These are phyloP conservation scores for Ophraella communa DNA, from an alignment of 2,888 invertebrate genomes.

Conservation along the genomic window DNA sequence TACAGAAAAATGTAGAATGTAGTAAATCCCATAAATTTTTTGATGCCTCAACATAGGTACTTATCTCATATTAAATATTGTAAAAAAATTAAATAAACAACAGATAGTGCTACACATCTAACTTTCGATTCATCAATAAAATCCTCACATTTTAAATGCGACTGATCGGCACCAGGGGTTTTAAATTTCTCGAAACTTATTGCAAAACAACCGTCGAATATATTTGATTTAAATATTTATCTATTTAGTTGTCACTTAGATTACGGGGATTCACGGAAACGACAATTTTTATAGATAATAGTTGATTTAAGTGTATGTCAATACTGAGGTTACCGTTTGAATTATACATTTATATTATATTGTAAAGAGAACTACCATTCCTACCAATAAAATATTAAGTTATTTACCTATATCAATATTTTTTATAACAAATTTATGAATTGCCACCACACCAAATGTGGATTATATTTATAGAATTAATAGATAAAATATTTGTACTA, in stretches of 20 bases:
- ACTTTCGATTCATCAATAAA: background rate
- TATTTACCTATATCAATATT: too few relatives aligned
- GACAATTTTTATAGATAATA: background rate
- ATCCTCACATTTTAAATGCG: background rate
- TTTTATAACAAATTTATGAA: too few relatives aligned
- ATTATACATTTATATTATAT: background rate
- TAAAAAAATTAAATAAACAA: background rate
- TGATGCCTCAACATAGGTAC: background rate
- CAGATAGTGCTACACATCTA: background rate
- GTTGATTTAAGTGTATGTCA: background rate
- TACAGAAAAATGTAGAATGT: too few relatives aligned
- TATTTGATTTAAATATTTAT: background rate
- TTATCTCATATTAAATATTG: background rate
- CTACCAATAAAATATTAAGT: background rate
- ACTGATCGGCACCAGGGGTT: background rate
- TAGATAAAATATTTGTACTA: too few relatives aligned
- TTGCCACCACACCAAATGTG: too few relatives aligned
- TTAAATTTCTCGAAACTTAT: background rate
- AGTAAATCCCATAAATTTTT: too few relatives aligned
- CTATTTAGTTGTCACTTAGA: background rate
- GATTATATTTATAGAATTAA: too few relatives aligned
- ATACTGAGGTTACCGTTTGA: background rate
- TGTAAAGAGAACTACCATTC: too few relatives aligned
- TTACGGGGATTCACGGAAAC: background rate
- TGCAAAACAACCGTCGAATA: background rate